Conservation (phyloP, 2,797 vertebrate species). For the Anomalospiza imberbis region DNA sequence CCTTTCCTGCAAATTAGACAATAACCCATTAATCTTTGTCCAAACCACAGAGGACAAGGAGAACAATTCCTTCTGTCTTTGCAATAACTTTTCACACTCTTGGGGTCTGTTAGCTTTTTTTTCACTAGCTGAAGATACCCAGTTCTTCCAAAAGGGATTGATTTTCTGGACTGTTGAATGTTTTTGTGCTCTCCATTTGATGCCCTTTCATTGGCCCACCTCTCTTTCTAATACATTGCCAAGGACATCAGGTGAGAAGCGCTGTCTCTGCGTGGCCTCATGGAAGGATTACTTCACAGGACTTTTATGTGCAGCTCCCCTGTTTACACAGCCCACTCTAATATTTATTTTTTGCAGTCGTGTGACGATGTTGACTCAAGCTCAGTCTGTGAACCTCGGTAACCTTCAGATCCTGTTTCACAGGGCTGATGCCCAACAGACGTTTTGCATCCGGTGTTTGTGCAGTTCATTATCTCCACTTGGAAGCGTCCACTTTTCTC, state of each 20-base stretch:
- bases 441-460: conserved; percentile 40
- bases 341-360: conserved; percentile 37
- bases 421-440: conserved; percentile 43
- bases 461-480: conserved; percentile 53
- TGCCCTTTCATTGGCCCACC: not conserved
- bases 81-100: not conserved
- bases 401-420: conserved; percentile 55
- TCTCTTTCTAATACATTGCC: not conserved
- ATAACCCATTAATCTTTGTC: not conserved
- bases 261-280: rapidly evolving
- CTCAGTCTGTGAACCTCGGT: conserved; percentile 24
- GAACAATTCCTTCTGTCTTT: not conserved
- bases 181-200: not conserved
- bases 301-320: not conserved
- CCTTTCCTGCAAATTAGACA: not conserved
- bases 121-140: not conserved
- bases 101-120: not conserved
- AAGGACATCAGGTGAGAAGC: not conserved
- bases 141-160: not conserved
- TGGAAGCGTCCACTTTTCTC: not conserved
- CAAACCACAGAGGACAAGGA: not conserved
- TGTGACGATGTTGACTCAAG: conserved; percentile 54
- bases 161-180: not conserved
- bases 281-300: not conserved
- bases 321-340: not conserved